A percentile compares a stretch with the other conserved stretches of the same genome.
Evolutionary conservation across 1,140 invertebrate genomes (phyloP).

Genomic region (Drosophila nebulosa): DNA sequence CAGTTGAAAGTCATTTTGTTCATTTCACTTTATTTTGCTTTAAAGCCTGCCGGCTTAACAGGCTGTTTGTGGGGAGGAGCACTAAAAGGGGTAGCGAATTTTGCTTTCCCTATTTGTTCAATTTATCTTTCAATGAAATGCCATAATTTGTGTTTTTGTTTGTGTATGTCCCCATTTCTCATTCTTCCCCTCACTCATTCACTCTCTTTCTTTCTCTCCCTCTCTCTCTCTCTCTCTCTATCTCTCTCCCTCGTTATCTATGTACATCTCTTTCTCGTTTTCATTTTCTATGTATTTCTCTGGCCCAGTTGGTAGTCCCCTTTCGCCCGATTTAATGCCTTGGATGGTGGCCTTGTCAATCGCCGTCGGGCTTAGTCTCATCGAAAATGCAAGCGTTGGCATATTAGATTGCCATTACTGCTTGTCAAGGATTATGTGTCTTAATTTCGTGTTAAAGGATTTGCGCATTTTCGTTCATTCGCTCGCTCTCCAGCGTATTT

Average conservation of each 20-base stretch:
- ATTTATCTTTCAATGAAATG: slow-evolving; percentile 31
- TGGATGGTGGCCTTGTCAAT: slow-evolving; percentile 53
- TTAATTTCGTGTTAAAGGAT: slow-evolving; percentile 79
- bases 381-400: slow-evolving; percentile 74
- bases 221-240: too few relatives aligned
- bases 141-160: slow-evolving; percentile 39
- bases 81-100: not conserved
- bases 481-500: slow-evolving; percentile 21
- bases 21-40: slow-evolving; percentile 24
- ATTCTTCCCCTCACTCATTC: not conserved
- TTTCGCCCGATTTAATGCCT: slow-evolving; percentile 17
- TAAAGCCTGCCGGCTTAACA: slow-evolving; percentile 52
- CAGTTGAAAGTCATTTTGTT: slow-evolving; percentile 51
- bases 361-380: slow-evolving; percentile 53
- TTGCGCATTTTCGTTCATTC: slow-evolving; percentile 41
- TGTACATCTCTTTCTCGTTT: not conserved
- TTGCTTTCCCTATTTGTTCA: not conserved
- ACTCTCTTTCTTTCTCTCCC: not conserved
- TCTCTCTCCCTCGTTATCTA: not conserved
- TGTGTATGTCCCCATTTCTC: not conserved
- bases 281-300: not conserved
- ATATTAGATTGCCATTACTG: slow-evolving; percentile 79
- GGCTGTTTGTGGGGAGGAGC: not conserved
- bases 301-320: not conserved
- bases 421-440: slow-evolving; percentile 74